A percentile compares a stretch with the other conserved stretches of the same genome.
Evolutionary conservation across 2,888 invertebrate genomes (phyloP).

Genomic region (Amiota communis): DNA sequence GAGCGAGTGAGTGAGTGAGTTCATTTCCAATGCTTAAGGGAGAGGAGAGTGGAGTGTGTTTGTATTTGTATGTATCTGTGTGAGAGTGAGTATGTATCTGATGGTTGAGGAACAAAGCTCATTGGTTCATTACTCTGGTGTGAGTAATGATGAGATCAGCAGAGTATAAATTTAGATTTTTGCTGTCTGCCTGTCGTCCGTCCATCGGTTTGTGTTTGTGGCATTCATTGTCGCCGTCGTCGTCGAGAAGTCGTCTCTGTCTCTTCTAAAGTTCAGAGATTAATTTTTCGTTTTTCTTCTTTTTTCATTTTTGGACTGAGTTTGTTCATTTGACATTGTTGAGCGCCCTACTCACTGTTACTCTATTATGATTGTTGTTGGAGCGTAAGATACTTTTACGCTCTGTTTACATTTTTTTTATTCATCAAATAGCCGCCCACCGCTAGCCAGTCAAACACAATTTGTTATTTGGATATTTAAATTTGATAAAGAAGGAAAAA

Average conservation of each 20-base stretch:
- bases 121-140: constrained; percentile 8
- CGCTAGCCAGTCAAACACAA: neutral
- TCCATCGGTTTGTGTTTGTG: neutral
- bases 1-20: no score
- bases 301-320: no score
- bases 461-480: neutral
- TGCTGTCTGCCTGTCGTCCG: neutral
- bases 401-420: constrained; percentile 62
- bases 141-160: constrained; percentile 65
- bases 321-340: constrained; percentile 21
- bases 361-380: constrained; percentile 11
- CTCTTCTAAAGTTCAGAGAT: constrained; percentile 51
- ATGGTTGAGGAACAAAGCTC: no score
- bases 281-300: neutral
- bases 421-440: neutral
- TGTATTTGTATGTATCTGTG: constrained; percentile 48
- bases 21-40: no score
- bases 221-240: neutral
- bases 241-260: neutral
- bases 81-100: constrained; percentile 36
- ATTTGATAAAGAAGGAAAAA: neutral
- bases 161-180: constrained; percentile 30
- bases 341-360: constrained; percentile 24
- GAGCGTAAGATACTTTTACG: constrained; percentile 44
- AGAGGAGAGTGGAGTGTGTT: neutral